Evolutionary conservation across 2,797 vertebrate species (phyloP).

Genomic region (Synaphobranchus kaupii): DNA sequence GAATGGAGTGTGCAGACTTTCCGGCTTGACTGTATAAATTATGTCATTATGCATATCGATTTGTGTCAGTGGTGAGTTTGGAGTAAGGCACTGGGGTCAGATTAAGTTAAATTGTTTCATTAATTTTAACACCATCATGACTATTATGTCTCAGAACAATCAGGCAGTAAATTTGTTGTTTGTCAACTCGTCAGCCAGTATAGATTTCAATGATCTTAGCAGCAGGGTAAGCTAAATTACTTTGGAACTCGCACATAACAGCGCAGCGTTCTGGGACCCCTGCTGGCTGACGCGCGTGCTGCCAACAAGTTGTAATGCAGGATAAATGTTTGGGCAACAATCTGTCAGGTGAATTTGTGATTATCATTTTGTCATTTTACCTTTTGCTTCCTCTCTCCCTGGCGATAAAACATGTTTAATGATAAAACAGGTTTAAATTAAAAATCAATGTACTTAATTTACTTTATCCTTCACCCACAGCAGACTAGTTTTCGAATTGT

Average conservation of each 20-base stretch:
- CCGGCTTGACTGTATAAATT: too few relatives aligned
- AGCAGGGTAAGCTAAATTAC: not conserved
- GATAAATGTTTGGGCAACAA: not conserved
- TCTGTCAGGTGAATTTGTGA: not conserved
- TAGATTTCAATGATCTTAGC: not conserved
- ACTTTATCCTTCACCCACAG: not conserved
- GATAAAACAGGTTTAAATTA: not conserved
- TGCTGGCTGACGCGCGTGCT: not conserved
- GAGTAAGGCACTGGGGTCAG: not conserved
- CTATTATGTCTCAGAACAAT: not conserved
- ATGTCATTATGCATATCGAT: not conserved
- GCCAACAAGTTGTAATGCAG: not conserved
- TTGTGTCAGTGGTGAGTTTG: not conserved
- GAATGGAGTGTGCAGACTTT: too few relatives aligned
- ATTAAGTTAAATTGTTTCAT: not conserved
- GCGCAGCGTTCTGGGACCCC: not conserved
- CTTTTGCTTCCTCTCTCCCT: not conserved
- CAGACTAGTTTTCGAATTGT: not conserved
- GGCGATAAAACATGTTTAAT: not conserved
- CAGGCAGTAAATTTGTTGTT: not conserved
- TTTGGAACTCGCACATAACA: not conserved
- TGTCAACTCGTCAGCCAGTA: not conserved
- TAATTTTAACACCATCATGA: not conserved
- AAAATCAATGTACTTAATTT: not conserved
- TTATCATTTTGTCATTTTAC: not conserved